Conservation (phyloP, 2,888 invertebrate species). For the Anagyrus pseudococci region DNA sequence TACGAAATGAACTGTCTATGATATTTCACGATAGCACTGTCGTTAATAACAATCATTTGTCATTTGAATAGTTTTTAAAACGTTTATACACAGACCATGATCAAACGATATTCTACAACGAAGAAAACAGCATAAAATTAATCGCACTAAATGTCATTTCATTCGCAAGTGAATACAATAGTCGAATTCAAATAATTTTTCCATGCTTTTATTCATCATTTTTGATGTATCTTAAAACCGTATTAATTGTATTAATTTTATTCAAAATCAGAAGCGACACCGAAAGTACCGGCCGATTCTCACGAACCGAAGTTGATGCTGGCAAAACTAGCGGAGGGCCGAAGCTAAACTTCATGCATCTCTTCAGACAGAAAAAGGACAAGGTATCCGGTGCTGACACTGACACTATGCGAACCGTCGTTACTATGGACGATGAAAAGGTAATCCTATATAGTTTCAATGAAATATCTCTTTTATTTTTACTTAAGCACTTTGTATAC, state of each 20-base stretch:
- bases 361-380: conserved; percentile 62
- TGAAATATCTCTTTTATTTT: too few species aligned
- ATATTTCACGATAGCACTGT: too few species aligned
- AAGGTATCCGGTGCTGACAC: conserved; percentile 60
- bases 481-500: neutral
- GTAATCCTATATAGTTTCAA: too few species aligned
- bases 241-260: conserved; percentile 8
- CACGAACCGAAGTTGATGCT: conserved; percentile 57
- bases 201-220: conserved; percentile 7
- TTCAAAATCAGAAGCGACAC: conserved; percentile 68
- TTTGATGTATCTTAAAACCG: neutral
- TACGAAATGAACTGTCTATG: too few species aligned
- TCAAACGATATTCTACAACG: too few species aligned
- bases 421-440: conserved; percentile 59
- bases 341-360: conserved; percentile 55
- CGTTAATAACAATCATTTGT: too few species aligned
- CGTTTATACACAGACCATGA: too few species aligned
- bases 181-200: conserved; percentile 31
- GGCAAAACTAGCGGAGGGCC: conserved; percentile 45
- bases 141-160: neutral
- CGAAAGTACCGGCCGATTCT: conserved; percentile 68
- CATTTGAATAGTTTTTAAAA: too few species aligned
- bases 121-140: neutral
- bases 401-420: conserved; percentile 58
- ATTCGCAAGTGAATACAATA: neutral